Evolutionary conservation across 1,140 invertebrate genomes (phyloP).

Genomic region (Drosophila serrata): DNA sequence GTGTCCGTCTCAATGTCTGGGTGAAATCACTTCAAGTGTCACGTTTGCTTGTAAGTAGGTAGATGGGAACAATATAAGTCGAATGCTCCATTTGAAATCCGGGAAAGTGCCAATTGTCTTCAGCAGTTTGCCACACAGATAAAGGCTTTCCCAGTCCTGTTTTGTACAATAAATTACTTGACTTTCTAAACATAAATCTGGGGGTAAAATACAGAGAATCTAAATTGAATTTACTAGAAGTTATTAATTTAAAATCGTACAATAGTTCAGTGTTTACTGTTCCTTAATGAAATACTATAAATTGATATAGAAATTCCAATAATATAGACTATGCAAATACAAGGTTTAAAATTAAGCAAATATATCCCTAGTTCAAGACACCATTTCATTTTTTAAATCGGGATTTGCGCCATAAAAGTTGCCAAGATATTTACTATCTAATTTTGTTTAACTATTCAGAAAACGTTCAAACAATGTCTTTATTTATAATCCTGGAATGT

Average conservation of each 20-base stretch:
- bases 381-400: no score
- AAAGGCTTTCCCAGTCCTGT: slow-evolving; percentile 7
- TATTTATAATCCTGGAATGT: no score
- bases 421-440: no score
- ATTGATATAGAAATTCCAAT: no score
- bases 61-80: slow-evolving; percentile 13
- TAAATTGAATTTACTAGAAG: background rate
- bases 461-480: no score
- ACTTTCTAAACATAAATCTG: background rate
- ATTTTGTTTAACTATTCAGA: no score
- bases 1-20: slow-evolving; percentile 13
- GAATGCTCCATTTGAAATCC: slow-evolving; percentile 30
- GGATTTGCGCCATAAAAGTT: no score
- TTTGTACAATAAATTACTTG: slow-evolving; percentile 4
- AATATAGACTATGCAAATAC: no score
- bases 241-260: background rate
- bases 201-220: background rate
- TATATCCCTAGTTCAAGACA: no score
- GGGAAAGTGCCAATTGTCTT: slow-evolving; percentile 36
- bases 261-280: background rate
- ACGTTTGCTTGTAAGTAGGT: slow-evolving; percentile 38
- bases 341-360: no score
- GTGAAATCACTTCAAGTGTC: slow-evolving; percentile 45
- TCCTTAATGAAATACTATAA: background rate
- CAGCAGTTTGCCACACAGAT: background rate